These are phyloP conservation scores for Stegophylla sp. DNA, from an alignment of 2,888 invertebrate species.

Conservation along the genomic window DNA sequence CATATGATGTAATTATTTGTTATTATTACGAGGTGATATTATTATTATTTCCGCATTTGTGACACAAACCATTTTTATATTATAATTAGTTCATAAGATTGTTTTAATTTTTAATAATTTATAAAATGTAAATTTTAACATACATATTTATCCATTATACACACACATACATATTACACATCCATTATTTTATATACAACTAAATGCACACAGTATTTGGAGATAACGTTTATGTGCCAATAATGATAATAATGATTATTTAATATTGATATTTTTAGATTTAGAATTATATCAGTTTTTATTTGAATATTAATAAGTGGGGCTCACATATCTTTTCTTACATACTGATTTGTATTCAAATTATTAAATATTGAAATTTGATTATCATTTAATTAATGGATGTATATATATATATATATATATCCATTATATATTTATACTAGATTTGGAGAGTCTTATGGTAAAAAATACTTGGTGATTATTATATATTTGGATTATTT, in stretches of 20 bases:
- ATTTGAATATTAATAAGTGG: slow-evolving; percentile 51
- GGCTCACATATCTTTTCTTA: slow-evolving; percentile 48
- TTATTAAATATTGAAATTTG: slow-evolving; percentile 7
- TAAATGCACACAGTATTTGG: slow-evolving; percentile 51
- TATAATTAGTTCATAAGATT: slow-evolving; percentile 28
- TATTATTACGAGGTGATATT: slow-evolving; percentile 53
- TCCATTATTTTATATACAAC: slow-evolving; percentile 41
- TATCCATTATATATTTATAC: neutral
- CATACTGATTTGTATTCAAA: slow-evolving; percentile 31
- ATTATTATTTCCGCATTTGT: slow-evolving; percentile 54
- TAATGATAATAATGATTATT: slow-evolving; percentile 31
- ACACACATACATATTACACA: slow-evolving; percentile 20
- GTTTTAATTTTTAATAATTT: slow-evolving; percentile 40
- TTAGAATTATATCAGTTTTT: slow-evolving; percentile 44
- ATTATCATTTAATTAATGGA: slow-evolving; percentile 16
- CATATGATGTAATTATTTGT: slow-evolving; percentile 47
- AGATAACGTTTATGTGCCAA: slow-evolving; percentile 52
- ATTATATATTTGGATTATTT: slow-evolving; percentile 23
- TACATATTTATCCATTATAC: slow-evolving; percentile 40
- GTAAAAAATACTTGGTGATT: neutral
- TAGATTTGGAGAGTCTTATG: slow-evolving; percentile 25
- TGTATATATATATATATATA: too few relatives aligned
- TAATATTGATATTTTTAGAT: slow-evolving; percentile 34
- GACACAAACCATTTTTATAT: slow-evolving; percentile 53
- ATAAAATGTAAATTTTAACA: slow-evolving; percentile 38